These are phyloP conservation scores for Drosophila nigricruria DNA, from an alignment of 2,888 invertebrate species.

Conservation along the genomic window DNA sequence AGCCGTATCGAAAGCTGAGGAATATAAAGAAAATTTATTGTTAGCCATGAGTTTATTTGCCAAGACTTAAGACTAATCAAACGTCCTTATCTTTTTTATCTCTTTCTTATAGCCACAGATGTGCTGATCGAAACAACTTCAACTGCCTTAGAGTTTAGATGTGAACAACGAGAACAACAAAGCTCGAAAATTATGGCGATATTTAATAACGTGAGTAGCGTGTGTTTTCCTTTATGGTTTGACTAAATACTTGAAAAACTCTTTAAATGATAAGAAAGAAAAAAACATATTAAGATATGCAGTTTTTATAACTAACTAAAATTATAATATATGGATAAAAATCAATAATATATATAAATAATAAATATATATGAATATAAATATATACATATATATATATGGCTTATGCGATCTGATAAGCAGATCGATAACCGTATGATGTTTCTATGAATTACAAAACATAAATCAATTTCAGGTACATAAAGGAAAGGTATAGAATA, in stretches of 20 bases:
- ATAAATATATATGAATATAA: constrained; percentile 2
- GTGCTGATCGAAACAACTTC: constrained; percentile 14
- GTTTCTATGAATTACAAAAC: neutral
- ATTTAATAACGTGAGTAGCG: constrained; percentile 62
- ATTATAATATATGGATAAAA: neutral
- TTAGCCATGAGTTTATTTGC: constrained; percentile 24
- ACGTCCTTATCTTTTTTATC: constrained; percentile 23
- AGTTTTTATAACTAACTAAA: constrained; percentile 36
- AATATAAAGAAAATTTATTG: constrained; percentile 38
- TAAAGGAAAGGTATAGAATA: neutral
- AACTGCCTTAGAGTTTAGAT: constrained; percentile 16
- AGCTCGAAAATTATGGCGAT: constrained; percentile 40
- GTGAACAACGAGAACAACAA: constrained; percentile 11
- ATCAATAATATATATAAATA: neutral
- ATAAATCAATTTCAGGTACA: neutral
- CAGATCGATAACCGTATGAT: too few species aligned
- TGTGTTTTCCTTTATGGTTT: constrained; percentile 1
- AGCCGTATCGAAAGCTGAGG: constrained; percentile 26
- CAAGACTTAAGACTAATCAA: constrained; percentile 38
- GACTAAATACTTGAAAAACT: constrained; percentile 42
- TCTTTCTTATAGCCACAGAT: constrained; percentile 34
- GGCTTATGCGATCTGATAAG: too few species aligned
- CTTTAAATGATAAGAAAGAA: neutral
- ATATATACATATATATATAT: neutral
- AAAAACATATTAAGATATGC: constrained; percentile 53